Evolutionary conservation across 2,797 vertebrate genomes (phyloP).

Genomic region (Clarias pachynema): DNA sequence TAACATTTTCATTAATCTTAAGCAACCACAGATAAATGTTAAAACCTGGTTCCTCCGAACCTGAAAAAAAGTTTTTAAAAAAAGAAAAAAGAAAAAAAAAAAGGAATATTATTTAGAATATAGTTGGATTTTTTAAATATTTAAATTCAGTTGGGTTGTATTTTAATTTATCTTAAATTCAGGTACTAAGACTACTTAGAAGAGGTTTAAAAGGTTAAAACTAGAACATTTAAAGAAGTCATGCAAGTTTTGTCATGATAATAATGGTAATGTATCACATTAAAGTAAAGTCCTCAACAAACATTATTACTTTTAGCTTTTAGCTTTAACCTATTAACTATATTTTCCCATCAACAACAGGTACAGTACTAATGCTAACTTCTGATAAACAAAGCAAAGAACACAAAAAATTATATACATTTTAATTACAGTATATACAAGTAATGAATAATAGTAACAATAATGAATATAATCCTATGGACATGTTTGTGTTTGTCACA

Average conservation of each 20-base stretch:
- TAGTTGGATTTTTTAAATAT: neutral
- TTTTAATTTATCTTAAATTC: neutral
- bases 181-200: neutral
- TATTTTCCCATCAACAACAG: neutral
- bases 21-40: neutral
- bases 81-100: neutral
- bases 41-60: neutral
- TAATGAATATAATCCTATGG: neutral
- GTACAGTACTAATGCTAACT: neutral
- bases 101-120: neutral
- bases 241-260: neutral
- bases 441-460: neutral
- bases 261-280: neutral
- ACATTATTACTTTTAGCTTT: neutral
- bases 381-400: neutral
- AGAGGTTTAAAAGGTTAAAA: neutral
- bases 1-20: neutral
- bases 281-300: neutral
- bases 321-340: too few relatives aligned
- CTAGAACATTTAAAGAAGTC: neutral
- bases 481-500: neutral
- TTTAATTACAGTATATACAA: neutral
- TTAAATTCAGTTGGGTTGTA: neutral
- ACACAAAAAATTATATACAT: too few relatives aligned
- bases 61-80: too few relatives aligned